Percentiles rank a stretch among this genome's conserved stretches.
Evolutionary conservation across 2,888 invertebrate species (phyloP).

Genomic region (Pelosia muscerda): DNA sequence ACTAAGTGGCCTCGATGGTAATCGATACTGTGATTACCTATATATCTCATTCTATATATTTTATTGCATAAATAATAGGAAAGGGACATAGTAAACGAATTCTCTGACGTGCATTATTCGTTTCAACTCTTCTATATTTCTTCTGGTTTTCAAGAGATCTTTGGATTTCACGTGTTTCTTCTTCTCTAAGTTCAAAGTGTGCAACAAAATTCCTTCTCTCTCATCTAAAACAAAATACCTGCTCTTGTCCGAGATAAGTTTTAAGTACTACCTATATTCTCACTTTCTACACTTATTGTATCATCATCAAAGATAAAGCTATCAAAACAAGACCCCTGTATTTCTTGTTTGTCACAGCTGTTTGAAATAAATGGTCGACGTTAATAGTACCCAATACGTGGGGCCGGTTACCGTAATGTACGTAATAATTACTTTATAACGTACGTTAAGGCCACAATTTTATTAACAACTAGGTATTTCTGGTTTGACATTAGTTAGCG

Average conservation of each 20-base stretch:
- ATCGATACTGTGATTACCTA: neutral
- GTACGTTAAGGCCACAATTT: neutral
- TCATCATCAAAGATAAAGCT: too few relatives aligned
- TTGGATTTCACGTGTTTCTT: too few relatives aligned
- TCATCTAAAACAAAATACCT: too few relatives aligned
- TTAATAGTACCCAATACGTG: neutral
- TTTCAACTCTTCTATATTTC: too few relatives aligned
- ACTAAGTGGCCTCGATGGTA: neutral
- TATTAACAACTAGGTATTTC: neutral
- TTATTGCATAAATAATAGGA: neutral
- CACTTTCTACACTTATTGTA: too few relatives aligned
- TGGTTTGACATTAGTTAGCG: slow-evolving; percentile 35
- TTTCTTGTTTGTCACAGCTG: neutral
- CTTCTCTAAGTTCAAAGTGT: too few relatives aligned
- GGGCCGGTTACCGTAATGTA: neutral
- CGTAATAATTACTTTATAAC: slow-evolving; percentile 1
- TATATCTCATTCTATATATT: neutral
- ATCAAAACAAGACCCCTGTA: neutral
- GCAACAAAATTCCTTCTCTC: too few relatives aligned
- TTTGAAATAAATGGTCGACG: neutral
- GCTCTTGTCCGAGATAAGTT: too few relatives aligned
- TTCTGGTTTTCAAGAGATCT: too few relatives aligned
- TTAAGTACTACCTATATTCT: too few relatives aligned
- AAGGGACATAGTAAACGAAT: neutral
- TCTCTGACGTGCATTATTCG: neutral